Evolutionary conservation across 2,113 vertebrate genomes (phyloP), one percentile per base, ranked within the genome.

Genomic region (Marmota monax): DNA sequence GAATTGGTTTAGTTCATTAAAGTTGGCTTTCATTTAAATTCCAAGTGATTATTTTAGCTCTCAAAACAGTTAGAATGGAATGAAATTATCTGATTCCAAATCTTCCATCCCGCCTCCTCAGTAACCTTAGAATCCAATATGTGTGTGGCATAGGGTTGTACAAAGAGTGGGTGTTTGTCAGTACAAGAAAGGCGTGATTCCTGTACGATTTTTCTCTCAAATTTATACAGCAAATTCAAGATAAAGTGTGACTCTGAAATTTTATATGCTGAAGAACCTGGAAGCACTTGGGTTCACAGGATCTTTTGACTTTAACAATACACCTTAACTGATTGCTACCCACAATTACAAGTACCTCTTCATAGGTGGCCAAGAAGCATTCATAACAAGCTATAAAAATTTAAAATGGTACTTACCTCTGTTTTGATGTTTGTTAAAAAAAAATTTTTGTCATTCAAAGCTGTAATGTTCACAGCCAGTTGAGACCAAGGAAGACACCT

Each of bases 11-110:
- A 88, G 87, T 80, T 96, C n/a, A 90, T 95, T 93, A 87, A 91
- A 84, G 58, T 37, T 88, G 70, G 72, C 45, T 92, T 97, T 92
- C 87, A 88, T 84, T 95, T 96, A 84, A 94, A 92, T 96, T 95
- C 85, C 9, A 25, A 92, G 48, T 77, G 61, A 93, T 92, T 80
- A 37, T 78, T 94, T 91, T 90, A 72, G 39, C 16, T 88, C 22
- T 23, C 8, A n/a, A 8, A 37, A 72, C 23, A 53, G 58, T 87
- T 88, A 88, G 92, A 79, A 29, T 53, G 37, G 32, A 96, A 92
- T 84, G 11, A 94, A 95, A 86, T 61, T 56, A 88, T 93, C 79
- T 86, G 11, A 80, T 76, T 73, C 34, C 14, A 76, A 82, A 82
- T 69, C 39, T 88, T 82, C 39, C 3, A 29, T 92, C 29, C 7